These are phyloP conservation scores for Timema cristinae DNA, from an alignment of 2,888 invertebrate genomes.

Conservation along the genomic window DNA sequence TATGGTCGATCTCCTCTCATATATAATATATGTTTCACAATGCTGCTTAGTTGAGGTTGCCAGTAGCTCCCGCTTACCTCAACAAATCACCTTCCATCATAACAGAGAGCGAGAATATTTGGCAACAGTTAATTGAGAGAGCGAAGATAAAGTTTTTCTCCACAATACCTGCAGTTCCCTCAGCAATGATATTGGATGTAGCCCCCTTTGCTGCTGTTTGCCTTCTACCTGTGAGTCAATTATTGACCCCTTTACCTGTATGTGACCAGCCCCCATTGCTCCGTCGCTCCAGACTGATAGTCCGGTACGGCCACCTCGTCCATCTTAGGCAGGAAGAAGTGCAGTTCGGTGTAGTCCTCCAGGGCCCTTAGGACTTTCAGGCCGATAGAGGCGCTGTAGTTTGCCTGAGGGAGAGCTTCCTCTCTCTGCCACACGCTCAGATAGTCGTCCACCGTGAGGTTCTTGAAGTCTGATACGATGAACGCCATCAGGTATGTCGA, in stretches of 20 bases:
- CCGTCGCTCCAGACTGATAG: constrained; percentile 46
- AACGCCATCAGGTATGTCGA: constrained; percentile 56
- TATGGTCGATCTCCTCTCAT: too few relatives aligned
- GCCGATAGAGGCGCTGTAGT: constrained; percentile 48
- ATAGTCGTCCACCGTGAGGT: constrained; percentile 8
- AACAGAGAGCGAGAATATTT: too few relatives aligned
- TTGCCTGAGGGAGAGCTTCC: constrained; percentile 39
- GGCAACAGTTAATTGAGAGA: too few relatives aligned
- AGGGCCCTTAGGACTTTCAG: constrained; percentile 35
- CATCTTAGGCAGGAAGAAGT: constrained; percentile 45
- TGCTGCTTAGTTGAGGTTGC: too few relatives aligned
- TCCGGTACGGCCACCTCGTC: constrained; percentile 45
- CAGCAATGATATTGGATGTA: too few relatives aligned
- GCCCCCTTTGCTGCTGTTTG: too few relatives aligned
- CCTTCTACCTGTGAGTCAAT: too few relatives aligned
- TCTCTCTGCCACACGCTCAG: constrained; percentile 33
- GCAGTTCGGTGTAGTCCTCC: constrained; percentile 45
- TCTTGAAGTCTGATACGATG: constrained; percentile 36
- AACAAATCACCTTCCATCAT: too few relatives aligned
- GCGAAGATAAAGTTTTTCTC: too few relatives aligned
- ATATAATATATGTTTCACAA: too few relatives aligned
- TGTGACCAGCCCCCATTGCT: constrained; percentile 79
- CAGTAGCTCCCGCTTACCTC: too few relatives aligned
- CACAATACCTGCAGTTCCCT: too few relatives aligned
- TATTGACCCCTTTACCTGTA: constrained; percentile 53